Conservation (phyloP, 1,140 invertebrate genomes). For the Drosophila melanica region DNA sequence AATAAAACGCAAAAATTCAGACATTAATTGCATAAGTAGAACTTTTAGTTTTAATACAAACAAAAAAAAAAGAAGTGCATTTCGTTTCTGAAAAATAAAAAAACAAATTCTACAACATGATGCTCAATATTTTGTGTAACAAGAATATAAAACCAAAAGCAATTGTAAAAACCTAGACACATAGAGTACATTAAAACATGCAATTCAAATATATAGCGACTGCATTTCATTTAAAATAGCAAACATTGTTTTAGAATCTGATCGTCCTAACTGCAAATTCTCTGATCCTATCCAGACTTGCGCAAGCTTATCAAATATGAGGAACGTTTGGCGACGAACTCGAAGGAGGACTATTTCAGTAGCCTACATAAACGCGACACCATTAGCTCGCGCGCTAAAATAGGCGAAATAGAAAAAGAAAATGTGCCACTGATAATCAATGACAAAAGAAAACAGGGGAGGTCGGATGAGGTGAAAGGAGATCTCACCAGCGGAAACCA, state of each 20-base stretch:
- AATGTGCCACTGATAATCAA: slow-evolving; percentile 16
- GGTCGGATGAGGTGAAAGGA: slow-evolving; percentile 22
- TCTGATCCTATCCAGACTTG: slow-evolving; percentile 62
- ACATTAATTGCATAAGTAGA: slow-evolving; percentile 24
- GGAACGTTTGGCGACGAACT: slow-evolving; percentile 60
- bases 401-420: slow-evolving; percentile 44
- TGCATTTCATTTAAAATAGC: slow-evolving; percentile 36
- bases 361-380: slow-evolving; percentile 66
- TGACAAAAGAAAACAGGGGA: neutral
- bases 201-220: slow-evolving; percentile 47
- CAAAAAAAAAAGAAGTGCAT: neutral
- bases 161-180: slow-evolving; percentile 69
- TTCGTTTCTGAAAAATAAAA: slow-evolving; percentile 19
- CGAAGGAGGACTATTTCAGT: slow-evolving; percentile 59
- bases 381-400: slow-evolving; percentile 76
- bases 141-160: slow-evolving; percentile 63
- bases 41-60: slow-evolving; percentile 1
- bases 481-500: neutral
- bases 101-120: slow-evolving; percentile 22
- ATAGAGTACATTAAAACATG: slow-evolving; percentile 75
- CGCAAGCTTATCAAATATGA: slow-evolving; percentile 81
- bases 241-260: neutral
- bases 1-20: slow-evolving; percentile 21
- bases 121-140: slow-evolving; percentile 58
- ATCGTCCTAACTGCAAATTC: slow-evolving; percentile 6